Percentiles rank a stretch among this genome's conserved stretches.
Evolutionary conservation across 2,113 vertebrate genomes (phyloP).

Genomic region (Rhipidura dahli): DNA sequence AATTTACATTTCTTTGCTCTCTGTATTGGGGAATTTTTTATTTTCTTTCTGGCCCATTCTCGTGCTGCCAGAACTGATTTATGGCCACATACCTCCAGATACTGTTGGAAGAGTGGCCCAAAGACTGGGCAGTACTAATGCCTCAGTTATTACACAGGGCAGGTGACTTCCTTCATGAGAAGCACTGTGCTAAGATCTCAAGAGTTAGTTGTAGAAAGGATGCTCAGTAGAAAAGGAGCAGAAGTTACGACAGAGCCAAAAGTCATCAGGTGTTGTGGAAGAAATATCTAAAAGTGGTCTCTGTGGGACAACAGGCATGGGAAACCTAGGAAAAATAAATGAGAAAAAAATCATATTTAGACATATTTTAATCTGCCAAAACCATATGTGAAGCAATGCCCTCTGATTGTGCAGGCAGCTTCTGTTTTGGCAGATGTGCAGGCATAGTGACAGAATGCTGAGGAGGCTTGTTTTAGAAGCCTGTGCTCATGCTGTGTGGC

Average conservation of each 20-base stretch:
- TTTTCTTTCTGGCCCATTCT: background rate
- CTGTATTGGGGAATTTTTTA: background rate
- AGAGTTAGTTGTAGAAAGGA: background rate
- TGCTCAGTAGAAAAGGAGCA: background rate
- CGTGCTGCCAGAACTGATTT: background rate
- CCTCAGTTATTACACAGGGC: background rate
- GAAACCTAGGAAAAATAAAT: background rate
- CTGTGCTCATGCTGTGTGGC: background rate
- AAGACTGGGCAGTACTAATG: background rate
- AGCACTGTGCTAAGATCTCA: background rate
- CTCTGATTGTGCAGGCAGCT: background rate
- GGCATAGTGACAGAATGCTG: background rate
- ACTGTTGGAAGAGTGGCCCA: background rate
- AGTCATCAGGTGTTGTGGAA: background rate
- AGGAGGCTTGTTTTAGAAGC: background rate
- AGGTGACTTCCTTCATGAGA: background rate
- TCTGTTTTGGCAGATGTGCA: slow-evolving; percentile 1
- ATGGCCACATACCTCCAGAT: background rate
- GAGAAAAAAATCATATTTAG: background rate
- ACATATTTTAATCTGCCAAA: background rate
- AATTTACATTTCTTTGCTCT: slow-evolving; percentile 2
- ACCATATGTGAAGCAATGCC: background rate
- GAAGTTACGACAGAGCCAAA: background rate
- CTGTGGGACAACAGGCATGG: background rate
- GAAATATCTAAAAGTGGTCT: background rate